phyloP scores from a whole-genome alignment of 2,888 invertebrate genomes.

The Trypoxylon attenuatum region DNA sequence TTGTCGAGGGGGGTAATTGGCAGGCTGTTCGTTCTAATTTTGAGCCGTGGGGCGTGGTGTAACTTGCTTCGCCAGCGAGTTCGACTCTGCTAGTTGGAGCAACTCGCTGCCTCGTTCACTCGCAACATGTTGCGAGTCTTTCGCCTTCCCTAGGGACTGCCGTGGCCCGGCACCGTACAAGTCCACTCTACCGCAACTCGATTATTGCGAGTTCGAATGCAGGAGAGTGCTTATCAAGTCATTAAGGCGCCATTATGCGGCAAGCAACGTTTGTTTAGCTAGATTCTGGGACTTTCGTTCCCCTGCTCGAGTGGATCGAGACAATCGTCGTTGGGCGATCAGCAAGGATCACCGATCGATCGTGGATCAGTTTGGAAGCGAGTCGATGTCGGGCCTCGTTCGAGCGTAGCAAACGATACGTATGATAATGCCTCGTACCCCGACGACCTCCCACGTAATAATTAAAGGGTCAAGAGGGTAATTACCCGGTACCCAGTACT shows the following conservation, averaged over 20 bases:
- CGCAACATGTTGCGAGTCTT: slow-evolving; percentile 18
- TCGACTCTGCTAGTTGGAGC: slow-evolving; percentile 5
- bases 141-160: slow-evolving; percentile 35
- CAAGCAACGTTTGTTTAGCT: slow-evolving; percentile 57
- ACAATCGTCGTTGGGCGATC: slow-evolving; percentile 17
- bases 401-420: slow-evolving; percentile 35
- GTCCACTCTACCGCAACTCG: slow-evolving; percentile 14
- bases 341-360: slow-evolving; percentile 6
- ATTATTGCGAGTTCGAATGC: slow-evolving; percentile 29
- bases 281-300: slow-evolving; percentile 27
- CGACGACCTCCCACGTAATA: slow-evolving; percentile 21
- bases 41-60: slow-evolving; percentile 38
- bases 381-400: slow-evolving; percentile 13
- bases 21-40: slow-evolving; percentile 41
- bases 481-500: slow-evolving; percentile 18
- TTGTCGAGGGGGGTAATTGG: slow-evolving; percentile 41
- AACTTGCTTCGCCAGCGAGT: slow-evolving; percentile 15
- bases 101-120: slow-evolving; percentile 25
- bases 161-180: background rate
- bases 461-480: slow-evolving; percentile 41
- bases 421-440: slow-evolving; percentile 16
- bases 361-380: slow-evolving; percentile 16
- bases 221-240: slow-evolving; percentile 60
- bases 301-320: slow-evolving; percentile 3
- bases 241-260: slow-evolving; percentile 56